Evolutionary conservation across 92 coral and sea anemone genomes (phyloP), one percentile per base, ranked within the genome.

Genomic region (Plumapathes pennacea): DNA sequence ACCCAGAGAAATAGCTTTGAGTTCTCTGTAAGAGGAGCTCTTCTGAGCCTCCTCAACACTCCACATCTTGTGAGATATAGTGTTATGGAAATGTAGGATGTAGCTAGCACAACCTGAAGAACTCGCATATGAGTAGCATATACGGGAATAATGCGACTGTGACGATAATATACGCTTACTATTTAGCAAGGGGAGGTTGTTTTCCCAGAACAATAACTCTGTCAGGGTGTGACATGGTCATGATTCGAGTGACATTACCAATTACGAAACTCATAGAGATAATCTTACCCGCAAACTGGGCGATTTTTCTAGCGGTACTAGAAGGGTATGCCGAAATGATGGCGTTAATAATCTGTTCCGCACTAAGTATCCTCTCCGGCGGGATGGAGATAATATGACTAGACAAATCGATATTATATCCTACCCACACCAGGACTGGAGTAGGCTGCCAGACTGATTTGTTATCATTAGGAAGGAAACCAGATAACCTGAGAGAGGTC

Each of bases 241-340:
- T 32, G 2, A 32, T 53, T 10, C 34, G 36, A 12, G 36, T 25
- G 25, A 39, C 18, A 21, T 57, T 37, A 38, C 83, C 83, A 54
- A 81, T 42, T 1, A 81, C 68, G 19, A 60, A 25, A 30, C 57
- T 20, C 67, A 71, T 74, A 4, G 66, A 81, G 20, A 81, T 68
- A 31, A 81, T 19, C 46, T 62, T 32, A 12, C 78, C 78, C 1
- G 48, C 48, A 21, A 67, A 33, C 24, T 32, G 60, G 36, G 71
- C 63, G 27, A 69, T 40, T 47, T 50, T 43, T 10, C 66, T 56
- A 14, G 79, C 82, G 14, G 60, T 34, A 1, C 38, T 30, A n/a
- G 19, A 51, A 34, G 63, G 46, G 10, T 37, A 39, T 26, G 25
- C 33, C 38, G 36, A 5, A 57, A 23, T 6, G 9, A 57, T 25